Percentiles rank a stretch among this genome's conserved stretches.
phyloP scores from a whole-genome alignment of 2,113 vertebrate species.

The Dromiciops gliroides region DNA sequence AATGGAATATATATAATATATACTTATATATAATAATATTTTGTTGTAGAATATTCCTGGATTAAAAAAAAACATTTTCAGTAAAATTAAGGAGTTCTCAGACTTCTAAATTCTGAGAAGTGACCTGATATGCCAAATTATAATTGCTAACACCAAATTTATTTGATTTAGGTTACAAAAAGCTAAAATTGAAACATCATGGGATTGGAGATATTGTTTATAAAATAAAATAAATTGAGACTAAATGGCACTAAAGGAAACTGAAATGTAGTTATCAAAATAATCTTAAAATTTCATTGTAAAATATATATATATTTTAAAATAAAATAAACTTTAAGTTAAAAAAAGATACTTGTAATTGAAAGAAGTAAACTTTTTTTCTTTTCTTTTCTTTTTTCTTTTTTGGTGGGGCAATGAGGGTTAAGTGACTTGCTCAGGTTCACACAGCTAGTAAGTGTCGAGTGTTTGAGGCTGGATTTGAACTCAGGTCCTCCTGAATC shows the following conservation, averaged over 20 bases:
- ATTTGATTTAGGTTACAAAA: neutral
- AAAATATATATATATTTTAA: constrained; percentile 1
- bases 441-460: too few species aligned
- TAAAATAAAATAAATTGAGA: constrained; percentile 28
- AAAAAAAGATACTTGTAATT: constrained; percentile 13
- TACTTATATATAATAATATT: neutral
- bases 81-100: neutral
- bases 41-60: constrained; percentile 27
- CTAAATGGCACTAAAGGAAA: neutral
- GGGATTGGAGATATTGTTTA: constrained; percentile 15
- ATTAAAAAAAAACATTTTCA: constrained; percentile 8
- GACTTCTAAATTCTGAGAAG: neutral
- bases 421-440: too few species aligned
- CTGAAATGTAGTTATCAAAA: neutral
- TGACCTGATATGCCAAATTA: neutral
- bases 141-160: neutral
- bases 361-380: too few species aligned
- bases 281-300: neutral
- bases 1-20: neutral
- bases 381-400: too few species aligned
- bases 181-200: neutral
- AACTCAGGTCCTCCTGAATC: too few species aligned
- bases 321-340: neutral
- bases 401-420: too few species aligned
- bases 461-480: too few species aligned